Conservation (phyloP, 2,888 invertebrate genomes). For the Scrobipalpa costella region DNA sequence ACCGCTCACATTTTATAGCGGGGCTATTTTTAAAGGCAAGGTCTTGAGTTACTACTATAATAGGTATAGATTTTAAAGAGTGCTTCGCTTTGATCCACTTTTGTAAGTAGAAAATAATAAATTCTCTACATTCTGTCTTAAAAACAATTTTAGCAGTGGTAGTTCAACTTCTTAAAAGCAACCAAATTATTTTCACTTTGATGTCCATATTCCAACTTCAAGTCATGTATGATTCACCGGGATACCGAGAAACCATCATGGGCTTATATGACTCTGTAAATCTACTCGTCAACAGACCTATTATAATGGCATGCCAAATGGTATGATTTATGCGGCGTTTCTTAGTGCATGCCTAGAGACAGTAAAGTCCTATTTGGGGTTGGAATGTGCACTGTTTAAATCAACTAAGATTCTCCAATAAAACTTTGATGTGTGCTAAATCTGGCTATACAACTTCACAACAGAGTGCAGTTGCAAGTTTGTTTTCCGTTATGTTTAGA, state of each 20-base stretch:
- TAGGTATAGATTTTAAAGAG: not conserved
- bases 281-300: not conserved
- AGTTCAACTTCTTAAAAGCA: too few relatives aligned
- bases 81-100: not conserved
- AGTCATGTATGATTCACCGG: too few relatives aligned
- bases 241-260: too few relatives aligned
- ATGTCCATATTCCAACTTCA: too few relatives aligned
- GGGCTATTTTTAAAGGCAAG: constrained; percentile 9
- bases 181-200: too few relatives aligned
- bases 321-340: not conserved
- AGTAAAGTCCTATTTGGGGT: too few relatives aligned
- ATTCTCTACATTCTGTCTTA: too few relatives aligned
- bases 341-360: too few relatives aligned
- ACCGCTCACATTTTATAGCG: constrained; percentile 7
- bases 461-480: constrained; percentile 6
- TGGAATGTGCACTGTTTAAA: not conserved
- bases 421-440: constrained; percentile 3
- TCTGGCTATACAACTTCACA: constrained; percentile 1
- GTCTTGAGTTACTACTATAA: constrained; percentile 10
- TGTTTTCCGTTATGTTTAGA: constrained; percentile 12
- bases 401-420: not conserved
- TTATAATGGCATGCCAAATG: not conserved
- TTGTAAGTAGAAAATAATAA: not conserved
- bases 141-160: too few relatives aligned
- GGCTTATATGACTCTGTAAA: too few relatives aligned